Evolutionary conservation across 2,113 vertebrate genomes (phyloP).

Genomic region (Raja brachyura): DNA sequence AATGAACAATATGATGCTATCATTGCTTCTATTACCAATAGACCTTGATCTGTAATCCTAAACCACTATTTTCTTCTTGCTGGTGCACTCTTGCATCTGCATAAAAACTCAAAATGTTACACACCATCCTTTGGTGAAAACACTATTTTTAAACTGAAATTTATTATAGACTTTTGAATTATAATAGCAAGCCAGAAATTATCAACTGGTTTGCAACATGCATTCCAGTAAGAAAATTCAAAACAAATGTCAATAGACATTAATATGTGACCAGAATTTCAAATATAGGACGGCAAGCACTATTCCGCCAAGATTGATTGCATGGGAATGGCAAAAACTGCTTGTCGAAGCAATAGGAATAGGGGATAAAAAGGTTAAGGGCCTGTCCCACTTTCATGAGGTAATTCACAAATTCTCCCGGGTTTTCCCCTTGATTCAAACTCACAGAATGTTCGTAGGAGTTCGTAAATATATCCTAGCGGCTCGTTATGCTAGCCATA

Average conservation of each 20-base stretch:
- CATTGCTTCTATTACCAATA: background rate
- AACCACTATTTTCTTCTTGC: background rate
- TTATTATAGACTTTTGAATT: background rate
- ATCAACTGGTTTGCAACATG: background rate
- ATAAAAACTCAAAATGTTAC: background rate
- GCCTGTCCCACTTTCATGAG: no score
- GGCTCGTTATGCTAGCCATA: no score
- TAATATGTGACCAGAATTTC: background rate
- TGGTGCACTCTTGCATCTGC: background rate
- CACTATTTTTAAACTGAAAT: background rate
- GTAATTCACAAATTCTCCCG: no score
- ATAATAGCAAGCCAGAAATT: background rate
- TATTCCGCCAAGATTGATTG: background rate
- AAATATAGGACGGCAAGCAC: background rate
- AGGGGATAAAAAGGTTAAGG: background rate
- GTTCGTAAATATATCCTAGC: no score
- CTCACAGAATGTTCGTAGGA: no score
- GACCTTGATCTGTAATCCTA: background rate
- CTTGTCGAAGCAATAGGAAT: background rate
- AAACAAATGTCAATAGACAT: background rate
- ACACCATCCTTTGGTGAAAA: background rate
- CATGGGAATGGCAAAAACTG: background rate
- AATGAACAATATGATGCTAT: background rate
- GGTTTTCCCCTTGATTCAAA: no score
- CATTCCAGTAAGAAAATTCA: background rate